A percentile compares a stretch with the other conserved stretches of the same genome.
phyloP scores from a whole-genome alignment of 2,113 vertebrate species.

The Isichthys henryi region DNA sequence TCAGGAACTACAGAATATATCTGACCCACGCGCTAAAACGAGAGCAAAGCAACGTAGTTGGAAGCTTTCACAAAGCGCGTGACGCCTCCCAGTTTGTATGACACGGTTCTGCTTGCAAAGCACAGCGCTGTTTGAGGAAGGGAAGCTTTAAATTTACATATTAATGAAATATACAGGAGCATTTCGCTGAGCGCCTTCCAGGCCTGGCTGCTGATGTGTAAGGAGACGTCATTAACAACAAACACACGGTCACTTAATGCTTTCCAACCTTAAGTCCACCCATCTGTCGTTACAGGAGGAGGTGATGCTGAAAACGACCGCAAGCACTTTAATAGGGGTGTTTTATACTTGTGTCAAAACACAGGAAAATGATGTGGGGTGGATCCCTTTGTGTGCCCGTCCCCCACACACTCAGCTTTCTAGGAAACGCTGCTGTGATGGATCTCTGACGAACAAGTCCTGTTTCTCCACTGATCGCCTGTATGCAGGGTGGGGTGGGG shows the following conservation, averaged over 20 bases:
- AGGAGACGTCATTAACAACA: neutral
- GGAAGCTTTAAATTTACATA: neutral
- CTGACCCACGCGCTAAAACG: neutral
- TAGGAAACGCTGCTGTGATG: slow-evolving; percentile 9
- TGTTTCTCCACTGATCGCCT: neutral
- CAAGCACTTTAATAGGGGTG: neutral
- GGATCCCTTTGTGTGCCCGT: neutral
- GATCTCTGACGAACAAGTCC: slow-evolving; percentile 11
- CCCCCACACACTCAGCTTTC: neutral
- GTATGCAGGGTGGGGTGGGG: neutral
- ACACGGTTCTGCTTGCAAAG: neutral
- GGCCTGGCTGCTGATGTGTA: neutral
- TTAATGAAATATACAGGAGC: neutral
- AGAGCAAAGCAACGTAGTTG: neutral
- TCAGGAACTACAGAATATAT: neutral
- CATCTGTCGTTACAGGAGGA: neutral
- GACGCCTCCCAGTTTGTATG: neutral
- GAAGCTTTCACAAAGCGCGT: neutral
- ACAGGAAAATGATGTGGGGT: neutral
- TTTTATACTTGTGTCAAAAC: neutral
- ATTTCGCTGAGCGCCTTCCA: neutral
- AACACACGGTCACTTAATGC: neutral
- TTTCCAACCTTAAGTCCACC: neutral
- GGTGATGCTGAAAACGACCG: neutral
- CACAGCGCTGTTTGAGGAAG: neutral